Conservation (phyloP, 2,888 invertebrate species). For the Eugnorisma glareosa region DNA sequence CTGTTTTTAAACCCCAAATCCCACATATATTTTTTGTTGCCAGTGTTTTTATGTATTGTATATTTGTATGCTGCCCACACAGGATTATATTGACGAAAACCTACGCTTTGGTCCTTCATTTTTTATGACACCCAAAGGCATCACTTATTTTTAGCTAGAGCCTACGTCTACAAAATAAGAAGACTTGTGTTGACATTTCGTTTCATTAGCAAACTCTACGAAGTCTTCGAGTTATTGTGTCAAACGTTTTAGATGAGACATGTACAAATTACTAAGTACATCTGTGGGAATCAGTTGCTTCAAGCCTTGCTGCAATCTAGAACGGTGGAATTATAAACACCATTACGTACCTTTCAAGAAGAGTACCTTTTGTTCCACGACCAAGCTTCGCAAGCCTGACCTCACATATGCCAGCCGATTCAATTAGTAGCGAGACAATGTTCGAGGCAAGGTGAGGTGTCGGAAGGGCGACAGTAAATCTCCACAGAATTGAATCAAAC, state of each 20-base stretch:
- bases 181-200: slow-evolving; percentile 3
- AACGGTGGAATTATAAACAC: slow-evolving; percentile 24
- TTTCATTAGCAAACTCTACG: background rate
- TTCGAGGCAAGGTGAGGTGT: slow-evolving; percentile 63
- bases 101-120: background rate
- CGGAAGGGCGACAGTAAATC: slow-evolving; percentile 77
- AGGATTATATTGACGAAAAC: background rate
- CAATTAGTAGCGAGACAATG: slow-evolving; percentile 57
- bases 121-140: background rate
- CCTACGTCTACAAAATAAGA: slow-evolving; percentile 4
- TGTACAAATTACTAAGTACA: too few relatives aligned
- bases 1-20: slow-evolving; percentile 2
- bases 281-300: background rate
- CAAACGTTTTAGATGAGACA: background rate
- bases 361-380: slow-evolving; percentile 33
- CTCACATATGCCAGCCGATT: slow-evolving; percentile 49
- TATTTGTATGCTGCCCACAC: slow-evolving; percentile 3
- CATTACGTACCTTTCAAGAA: slow-evolving; percentile 1
- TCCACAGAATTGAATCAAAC: slow-evolving; percentile 85
- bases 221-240: background rate
- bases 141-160: background rate
- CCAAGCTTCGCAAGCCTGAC: slow-evolving; percentile 22
- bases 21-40: background rate
- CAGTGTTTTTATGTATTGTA: background rate
- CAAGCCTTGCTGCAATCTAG: background rate